phyloP scores from a whole-genome alignment of 1,140 invertebrate species.

The Procambarus clarkii region DNA sequence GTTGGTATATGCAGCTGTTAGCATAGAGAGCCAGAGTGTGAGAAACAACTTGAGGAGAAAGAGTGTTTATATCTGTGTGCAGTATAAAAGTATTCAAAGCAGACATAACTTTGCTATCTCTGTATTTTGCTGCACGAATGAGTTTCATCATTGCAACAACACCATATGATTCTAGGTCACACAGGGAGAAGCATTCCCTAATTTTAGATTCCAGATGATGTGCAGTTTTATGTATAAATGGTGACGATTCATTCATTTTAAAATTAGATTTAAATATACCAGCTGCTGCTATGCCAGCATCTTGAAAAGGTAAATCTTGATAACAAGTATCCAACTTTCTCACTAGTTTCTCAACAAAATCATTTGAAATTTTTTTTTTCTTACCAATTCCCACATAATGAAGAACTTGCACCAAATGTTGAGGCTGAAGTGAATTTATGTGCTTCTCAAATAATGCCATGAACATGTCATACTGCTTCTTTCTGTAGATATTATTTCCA shows the following conservation, averaged over 20 bases:
- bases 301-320: conserved; percentile 38
- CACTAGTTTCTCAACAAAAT: conserved; percentile 18
- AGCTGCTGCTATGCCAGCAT: conserved; percentile 45
- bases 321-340: conserved; percentile 15
- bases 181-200: background rate
- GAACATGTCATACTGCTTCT: conserved; percentile 43
- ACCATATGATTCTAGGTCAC: conserved; percentile 30
- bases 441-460: conserved; percentile 48
- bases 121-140: conserved; percentile 24
- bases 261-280: conserved; percentile 44
- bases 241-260: conserved; percentile 11
- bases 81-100: conserved; percentile 41
- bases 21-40: conserved; percentile 46
- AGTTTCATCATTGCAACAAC: conserved; percentile 53
- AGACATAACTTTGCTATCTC: conserved; percentile 10
- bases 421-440: conserved; percentile 21
- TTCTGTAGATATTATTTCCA: conserved; percentile 39
- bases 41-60: conserved; percentile 35
- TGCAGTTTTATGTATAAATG: conserved; percentile 31
- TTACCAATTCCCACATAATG: conserved; percentile 47
- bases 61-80: background rate
- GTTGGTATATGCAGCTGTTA: conserved; percentile 37
- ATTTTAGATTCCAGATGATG: conserved; percentile 10
- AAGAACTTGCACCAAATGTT: conserved; percentile 50
- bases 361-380: conserved; percentile 27